A percentile compares a stretch with the other conserved stretches of the same genome.
These are phyloP conservation scores for Ammodytes dubius DNA, from an alignment of 2,113 vertebrate species.

Conservation along the genomic window DNA sequence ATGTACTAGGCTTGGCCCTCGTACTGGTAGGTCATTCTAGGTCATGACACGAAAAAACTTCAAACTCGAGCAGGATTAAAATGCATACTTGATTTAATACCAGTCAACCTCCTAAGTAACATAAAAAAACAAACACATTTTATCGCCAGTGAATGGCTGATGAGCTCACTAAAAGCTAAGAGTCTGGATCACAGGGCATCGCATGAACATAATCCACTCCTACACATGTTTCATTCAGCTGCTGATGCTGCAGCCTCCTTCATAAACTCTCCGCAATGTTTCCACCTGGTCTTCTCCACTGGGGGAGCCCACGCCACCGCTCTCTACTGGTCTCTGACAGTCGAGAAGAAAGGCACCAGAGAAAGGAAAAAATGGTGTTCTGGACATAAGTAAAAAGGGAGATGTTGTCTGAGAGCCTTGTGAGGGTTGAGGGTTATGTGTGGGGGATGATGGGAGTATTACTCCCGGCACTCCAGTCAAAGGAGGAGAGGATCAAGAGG, in stretches of 20 bases:
- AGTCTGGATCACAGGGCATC: constrained; percentile 18
- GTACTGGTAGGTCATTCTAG: not conserved
- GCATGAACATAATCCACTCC: constrained; percentile 50
- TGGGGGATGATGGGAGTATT: constrained; percentile 58
- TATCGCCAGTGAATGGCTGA: not conserved
- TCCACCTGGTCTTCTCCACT: constrained; percentile 46
- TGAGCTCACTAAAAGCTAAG: constrained; percentile 17
- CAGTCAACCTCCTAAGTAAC: not conserved
- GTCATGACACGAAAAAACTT: not conserved
- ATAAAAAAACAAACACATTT: not conserved
- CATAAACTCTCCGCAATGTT: constrained; percentile 30
- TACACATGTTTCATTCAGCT: constrained; percentile 55
- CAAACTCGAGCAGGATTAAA: constrained; percentile 2
- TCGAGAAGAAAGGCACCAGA: constrained; percentile 12
- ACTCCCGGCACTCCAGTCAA: constrained; percentile 44
- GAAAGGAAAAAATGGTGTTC: constrained; percentile 26
- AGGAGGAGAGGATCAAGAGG: constrained; percentile 63
- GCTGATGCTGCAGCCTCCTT: constrained; percentile 27
- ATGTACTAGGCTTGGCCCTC: not conserved
- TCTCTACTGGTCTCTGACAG: constrained; percentile 19
- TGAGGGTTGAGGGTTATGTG: constrained; percentile 27
- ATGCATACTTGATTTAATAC: constrained; percentile 1
- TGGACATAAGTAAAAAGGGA: constrained; percentile 48
- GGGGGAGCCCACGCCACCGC: constrained; percentile 41
- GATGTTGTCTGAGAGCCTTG: constrained; percentile 37